phyloP scores from a whole-genome alignment of 2,888 invertebrate genomes.

The Osmoderma eremita region DNA sequence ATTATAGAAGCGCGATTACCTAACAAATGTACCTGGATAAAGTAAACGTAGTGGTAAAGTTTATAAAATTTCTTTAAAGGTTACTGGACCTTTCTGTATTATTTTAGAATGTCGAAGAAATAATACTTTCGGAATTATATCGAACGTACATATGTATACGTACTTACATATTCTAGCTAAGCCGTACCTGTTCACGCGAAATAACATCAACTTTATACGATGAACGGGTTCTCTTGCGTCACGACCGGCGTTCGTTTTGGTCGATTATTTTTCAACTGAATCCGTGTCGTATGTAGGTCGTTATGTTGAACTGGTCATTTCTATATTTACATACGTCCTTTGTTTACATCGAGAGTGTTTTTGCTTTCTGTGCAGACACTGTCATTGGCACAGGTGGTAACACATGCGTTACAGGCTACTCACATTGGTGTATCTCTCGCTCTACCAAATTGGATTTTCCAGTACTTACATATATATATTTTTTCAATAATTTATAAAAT shows the following conservation, averaged over 20 bases:
- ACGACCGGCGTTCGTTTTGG: slow-evolving; percentile 23
- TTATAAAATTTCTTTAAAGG: too few species aligned
- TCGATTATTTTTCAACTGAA: slow-evolving; percentile 32
- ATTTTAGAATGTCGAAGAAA: too few species aligned
- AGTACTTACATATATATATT: not conserved
- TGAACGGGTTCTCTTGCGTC: slow-evolving; percentile 34
- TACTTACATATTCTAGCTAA: not conserved
- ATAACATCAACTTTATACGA: slow-evolving; percentile 34
- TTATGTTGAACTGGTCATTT: slow-evolving; percentile 37
- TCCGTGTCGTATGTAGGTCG: slow-evolving; percentile 31
- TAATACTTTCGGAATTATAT: not conserved
- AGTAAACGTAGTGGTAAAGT: too few species aligned
- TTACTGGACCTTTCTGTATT: too few species aligned
- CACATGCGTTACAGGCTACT: not conserved
- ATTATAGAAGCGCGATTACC: too few species aligned
- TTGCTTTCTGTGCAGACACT: slow-evolving; percentile 24
- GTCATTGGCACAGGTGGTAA: slow-evolving; percentile 17
- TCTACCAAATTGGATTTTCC: not conserved
- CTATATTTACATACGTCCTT: slow-evolving; percentile 41
- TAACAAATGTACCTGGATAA: too few species aligned
- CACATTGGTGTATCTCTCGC: not conserved
- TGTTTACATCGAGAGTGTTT: slow-evolving; percentile 35
- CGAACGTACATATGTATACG: not conserved
- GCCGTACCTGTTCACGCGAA: slow-evolving; percentile 12
- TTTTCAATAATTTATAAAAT: not conserved